These are phyloP conservation scores for Kryptopterus vitreolus DNA, from an alignment of 2,797 vertebrate genomes.

Conservation along the genomic window DNA sequence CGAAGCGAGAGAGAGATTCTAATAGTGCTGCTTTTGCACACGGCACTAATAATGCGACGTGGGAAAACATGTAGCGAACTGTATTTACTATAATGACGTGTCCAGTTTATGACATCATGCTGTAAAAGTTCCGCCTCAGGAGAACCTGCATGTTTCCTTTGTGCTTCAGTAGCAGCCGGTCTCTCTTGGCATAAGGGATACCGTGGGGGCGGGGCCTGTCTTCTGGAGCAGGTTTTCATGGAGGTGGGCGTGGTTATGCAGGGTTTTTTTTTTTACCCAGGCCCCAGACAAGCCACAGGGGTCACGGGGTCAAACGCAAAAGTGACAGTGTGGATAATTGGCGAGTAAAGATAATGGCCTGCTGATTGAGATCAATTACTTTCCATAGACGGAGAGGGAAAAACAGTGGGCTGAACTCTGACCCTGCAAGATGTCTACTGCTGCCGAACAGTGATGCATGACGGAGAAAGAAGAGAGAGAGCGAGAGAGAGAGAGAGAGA, in stretches of 20 bases:
- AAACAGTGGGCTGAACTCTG: slow-evolving; percentile 58
- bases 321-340: slow-evolving; percentile 98
- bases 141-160: not conserved
- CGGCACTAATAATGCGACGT: too few relatives aligned
- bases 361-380: slow-evolving; percentile 91
- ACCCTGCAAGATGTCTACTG: slow-evolving; percentile 48
- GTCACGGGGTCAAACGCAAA: slow-evolving; percentile 90
- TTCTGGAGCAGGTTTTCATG: slow-evolving; percentile 85
- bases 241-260: slow-evolving; percentile 83
- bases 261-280: slow-evolving; percentile 85
- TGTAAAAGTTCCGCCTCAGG: too few relatives aligned
- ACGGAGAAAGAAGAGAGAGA: slow-evolving; percentile 31
- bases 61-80: too few relatives aligned
- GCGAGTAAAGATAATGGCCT: slow-evolving; percentile 89
- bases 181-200: slow-evolving; percentile 79
- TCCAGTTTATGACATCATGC: not conserved
- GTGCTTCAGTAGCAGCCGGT: not conserved
- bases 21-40: too few relatives aligned
- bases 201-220: slow-evolving; percentile 86
- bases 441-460: slow-evolving; percentile 49
- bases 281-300: slow-evolving; percentile 77
- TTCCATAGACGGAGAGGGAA: slow-evolving; percentile 69
- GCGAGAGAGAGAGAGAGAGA: not conserved
- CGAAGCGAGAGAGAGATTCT: too few relatives aligned
- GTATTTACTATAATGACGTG: too few relatives aligned